Evolutionary conservation across 2,797 vertebrate genomes (phyloP).

Genomic region (Serranus cabrilla): DNA sequence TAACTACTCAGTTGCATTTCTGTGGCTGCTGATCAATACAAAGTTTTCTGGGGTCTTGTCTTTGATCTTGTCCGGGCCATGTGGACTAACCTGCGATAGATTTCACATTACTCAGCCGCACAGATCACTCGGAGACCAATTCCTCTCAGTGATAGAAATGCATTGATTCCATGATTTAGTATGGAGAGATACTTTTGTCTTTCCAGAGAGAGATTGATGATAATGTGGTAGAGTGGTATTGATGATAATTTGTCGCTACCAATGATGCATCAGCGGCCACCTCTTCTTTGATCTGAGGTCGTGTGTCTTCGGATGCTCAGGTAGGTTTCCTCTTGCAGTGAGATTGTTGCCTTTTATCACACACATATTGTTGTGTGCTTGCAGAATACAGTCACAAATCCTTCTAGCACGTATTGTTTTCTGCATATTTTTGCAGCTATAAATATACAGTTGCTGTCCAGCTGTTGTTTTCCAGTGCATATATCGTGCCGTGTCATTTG

Average conservation of each 20-base stretch:
- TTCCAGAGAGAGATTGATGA: slow-evolving; percentile 77
- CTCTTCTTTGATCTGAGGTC: slow-evolving; percentile 57
- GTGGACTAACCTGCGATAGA: slow-evolving; percentile 77
- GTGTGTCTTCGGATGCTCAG: slow-evolving; percentile 48
- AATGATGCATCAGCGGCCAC: slow-evolving; percentile 70
- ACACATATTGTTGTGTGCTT: background rate
- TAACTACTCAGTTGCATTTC: slow-evolving; percentile 27
- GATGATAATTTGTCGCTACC: slow-evolving; percentile 73
- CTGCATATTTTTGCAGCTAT: background rate
- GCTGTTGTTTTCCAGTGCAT: slow-evolving; percentile 15
- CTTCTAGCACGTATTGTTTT: background rate
- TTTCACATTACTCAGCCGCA: slow-evolving; percentile 81
- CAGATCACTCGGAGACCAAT: slow-evolving; percentile 69
- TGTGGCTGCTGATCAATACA: slow-evolving; percentile 66
- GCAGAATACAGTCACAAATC: background rate
- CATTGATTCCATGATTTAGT: slow-evolving; percentile 80
- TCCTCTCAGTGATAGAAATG: slow-evolving; percentile 73
- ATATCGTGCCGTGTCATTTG: background rate
- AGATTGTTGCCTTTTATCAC: slow-evolving; percentile 27
- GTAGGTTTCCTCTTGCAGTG: slow-evolving; percentile 51
- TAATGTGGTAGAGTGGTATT: slow-evolving; percentile 77
- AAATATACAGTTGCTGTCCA: background rate
- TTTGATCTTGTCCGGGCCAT: slow-evolving; percentile 71
- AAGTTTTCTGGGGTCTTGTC: slow-evolving; percentile 76
- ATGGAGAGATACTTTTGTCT: slow-evolving; percentile 78